Conservation (phyloP, 2,113 vertebrate genomes). For the Ctenodactylus gundi region DNA sequence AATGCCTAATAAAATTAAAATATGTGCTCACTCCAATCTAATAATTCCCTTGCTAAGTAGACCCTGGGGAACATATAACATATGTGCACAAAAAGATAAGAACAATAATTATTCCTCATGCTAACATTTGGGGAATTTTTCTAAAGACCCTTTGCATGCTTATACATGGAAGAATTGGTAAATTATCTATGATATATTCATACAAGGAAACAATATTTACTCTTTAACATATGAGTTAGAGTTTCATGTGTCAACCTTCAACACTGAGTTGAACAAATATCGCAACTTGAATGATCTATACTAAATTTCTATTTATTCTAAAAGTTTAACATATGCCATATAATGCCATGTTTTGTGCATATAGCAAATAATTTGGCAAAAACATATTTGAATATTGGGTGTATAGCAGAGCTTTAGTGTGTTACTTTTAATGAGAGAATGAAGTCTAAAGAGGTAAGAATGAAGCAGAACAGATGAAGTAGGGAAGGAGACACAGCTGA, state of each 20-base stretch:
- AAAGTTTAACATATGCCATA: neutral
- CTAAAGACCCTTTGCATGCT: neutral
- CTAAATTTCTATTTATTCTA: neutral
- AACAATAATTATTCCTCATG: neutral
- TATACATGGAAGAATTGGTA: neutral
- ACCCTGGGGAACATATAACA: neutral
- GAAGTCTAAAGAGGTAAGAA: neutral
- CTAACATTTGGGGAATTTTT: neutral
- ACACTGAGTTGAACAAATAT: neutral
- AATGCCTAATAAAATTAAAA: conserved; percentile 2
- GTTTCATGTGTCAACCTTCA: neutral
- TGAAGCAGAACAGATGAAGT: neutral
- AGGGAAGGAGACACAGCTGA: neutral
- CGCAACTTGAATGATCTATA: neutral
- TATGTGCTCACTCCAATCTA: neutral
- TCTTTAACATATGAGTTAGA: neutral
- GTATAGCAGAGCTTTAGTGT: too few relatives aligned
- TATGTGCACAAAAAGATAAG: neutral
- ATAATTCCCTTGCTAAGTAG: neutral
- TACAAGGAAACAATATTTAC: neutral
- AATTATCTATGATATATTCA: neutral
- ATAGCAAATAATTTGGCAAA: neutral
- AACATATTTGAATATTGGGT: neutral
- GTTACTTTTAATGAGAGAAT: neutral
- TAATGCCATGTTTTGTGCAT: neutral